Base-by-base conservation (phyloP, 1,140 invertebrate species). In the Scaptomyza graminum region DNA sequence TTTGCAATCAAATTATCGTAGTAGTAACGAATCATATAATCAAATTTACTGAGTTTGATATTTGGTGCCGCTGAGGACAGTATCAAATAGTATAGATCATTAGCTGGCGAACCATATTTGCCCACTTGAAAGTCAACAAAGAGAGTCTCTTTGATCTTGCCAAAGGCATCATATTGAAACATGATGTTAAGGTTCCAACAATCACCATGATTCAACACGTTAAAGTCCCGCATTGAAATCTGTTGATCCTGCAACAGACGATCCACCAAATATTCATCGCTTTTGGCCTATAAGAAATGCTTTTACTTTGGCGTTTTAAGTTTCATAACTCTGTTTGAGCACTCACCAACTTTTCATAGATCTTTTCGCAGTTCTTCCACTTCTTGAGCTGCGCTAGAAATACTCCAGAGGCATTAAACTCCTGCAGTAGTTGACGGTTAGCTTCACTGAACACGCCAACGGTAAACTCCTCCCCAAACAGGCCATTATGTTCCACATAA, bases 151-250 rank as follows among this genome's bases (percentile, higher is more conserved):
- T 79, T 91, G n/a, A 91, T 89, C 73, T 93, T 92, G 4, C 91
- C 92, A 18, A 90, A 80, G 2, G 84, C 81, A 63, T 85, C 83
- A 54, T 93, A 92, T 52, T 88, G 90, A 59, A 95, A 95, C 74
- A 95, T 88, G 81, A 95, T 94, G 63, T 95, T 95, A 71, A 94
- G 95, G 1, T 93, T 89, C 94, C 94, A 95, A 9, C 92, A 93
- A 75, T 95, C 95, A 11, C 95, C 95, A 62, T 95, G 95, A 73
- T 93, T 94, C 5, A 95, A 90, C 5, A 95, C 94, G 63, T 93
- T 93, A 64, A 95, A 94, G 37, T 93, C 92, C 28, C 93, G 91
- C 65, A 28, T 93, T 63, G 46, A 74, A 50, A 55, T 34, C 34
- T 74, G 67, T 16, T 88, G 85, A 73, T 84, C 82, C 54, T 90